These are phyloP conservation scores for Prenolepis imparis DNA, from an alignment of 2,888 invertebrate genomes.

Conservation along the genomic window DNA sequence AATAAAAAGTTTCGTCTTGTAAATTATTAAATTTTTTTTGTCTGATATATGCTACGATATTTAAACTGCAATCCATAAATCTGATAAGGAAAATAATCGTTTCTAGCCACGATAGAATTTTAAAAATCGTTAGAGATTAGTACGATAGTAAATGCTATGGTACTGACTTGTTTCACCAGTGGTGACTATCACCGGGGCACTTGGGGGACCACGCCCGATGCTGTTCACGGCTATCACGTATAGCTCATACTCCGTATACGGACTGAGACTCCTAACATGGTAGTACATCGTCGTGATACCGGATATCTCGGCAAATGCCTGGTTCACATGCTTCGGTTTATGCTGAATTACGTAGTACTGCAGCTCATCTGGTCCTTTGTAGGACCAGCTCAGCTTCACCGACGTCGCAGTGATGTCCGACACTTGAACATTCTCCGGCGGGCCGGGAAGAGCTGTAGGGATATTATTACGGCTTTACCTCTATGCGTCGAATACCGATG, in stretches of 20 bases:
- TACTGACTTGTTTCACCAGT: constrained; percentile 98
- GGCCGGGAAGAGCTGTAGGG: constrained; percentile 93
- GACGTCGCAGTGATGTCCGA: constrained; percentile 98
- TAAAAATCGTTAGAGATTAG: background rate
- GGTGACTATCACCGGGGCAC: constrained; percentile 95
- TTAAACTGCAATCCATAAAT: background rate
- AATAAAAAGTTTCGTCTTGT: background rate
- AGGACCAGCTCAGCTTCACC: constrained; percentile 97
- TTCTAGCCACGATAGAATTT: background rate
- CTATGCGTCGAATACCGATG: background rate
- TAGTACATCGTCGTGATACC: constrained; percentile 97
- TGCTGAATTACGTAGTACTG: constrained; percentile 98
- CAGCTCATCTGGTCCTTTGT: constrained; percentile 95
- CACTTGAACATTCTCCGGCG: constrained; percentile 95
- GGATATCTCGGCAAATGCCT: constrained; percentile 96
- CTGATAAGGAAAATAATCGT: constrained; percentile 36
- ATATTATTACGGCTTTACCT: constrained; percentile 30
- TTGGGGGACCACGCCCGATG: constrained; percentile 96
- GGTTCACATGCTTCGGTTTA: constrained; percentile 97
- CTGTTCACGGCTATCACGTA: constrained; percentile 98
- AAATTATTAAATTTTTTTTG: background rate
- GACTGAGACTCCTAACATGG: constrained; percentile 95
- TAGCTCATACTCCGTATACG: constrained; percentile 98
- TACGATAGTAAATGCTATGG: constrained; percentile 4
- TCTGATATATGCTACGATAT: background rate